Evolutionary conservation across 2,888 invertebrate species (phyloP).

Genomic region (Rhopalosiphum nymphaeae): DNA sequence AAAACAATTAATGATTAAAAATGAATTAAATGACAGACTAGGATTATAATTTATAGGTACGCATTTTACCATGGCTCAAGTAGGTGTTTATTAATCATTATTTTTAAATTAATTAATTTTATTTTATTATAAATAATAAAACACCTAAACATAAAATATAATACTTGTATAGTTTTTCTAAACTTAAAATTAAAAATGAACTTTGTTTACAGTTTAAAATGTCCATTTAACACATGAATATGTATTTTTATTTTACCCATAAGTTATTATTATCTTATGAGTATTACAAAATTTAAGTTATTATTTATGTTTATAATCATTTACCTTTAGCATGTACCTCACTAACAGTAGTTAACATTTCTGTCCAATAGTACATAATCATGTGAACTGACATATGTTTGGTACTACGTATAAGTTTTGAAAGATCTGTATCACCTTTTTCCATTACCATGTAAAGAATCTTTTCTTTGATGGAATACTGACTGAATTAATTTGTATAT

Average conservation of each 20-base stretch:
- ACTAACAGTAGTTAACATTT: slow-evolving; percentile 92
- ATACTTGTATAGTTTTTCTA: not conserved
- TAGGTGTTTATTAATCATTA: not conserved
- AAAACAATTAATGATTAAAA: not conserved
- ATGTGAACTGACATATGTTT: slow-evolving; percentile 78
- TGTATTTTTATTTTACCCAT: not conserved
- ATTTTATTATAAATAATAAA: not conserved
- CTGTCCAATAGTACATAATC: slow-evolving; percentile 91
- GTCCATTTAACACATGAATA: not conserved
- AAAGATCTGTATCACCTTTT: slow-evolving; percentile 90
- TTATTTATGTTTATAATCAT: slow-evolving; percentile 66
- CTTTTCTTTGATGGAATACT: slow-evolving; percentile 77
- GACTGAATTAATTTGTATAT: slow-evolving; percentile 74
- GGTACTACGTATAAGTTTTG: slow-evolving; percentile 78
- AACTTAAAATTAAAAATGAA: not conserved
- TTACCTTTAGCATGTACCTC: slow-evolving; percentile 90
- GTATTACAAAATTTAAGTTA: not conserved
- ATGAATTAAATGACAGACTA: not conserved
- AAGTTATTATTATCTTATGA: not conserved
- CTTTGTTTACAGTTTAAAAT: not conserved
- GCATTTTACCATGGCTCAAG: not conserved
- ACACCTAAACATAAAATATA: not conserved
- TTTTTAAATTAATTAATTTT: not conserved
- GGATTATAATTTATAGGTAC: not conserved
- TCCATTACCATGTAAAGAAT: slow-evolving; percentile 90